Conservation (phyloP, 2,888 invertebrate genomes). For the Sminthurides aquaticus region DNA sequence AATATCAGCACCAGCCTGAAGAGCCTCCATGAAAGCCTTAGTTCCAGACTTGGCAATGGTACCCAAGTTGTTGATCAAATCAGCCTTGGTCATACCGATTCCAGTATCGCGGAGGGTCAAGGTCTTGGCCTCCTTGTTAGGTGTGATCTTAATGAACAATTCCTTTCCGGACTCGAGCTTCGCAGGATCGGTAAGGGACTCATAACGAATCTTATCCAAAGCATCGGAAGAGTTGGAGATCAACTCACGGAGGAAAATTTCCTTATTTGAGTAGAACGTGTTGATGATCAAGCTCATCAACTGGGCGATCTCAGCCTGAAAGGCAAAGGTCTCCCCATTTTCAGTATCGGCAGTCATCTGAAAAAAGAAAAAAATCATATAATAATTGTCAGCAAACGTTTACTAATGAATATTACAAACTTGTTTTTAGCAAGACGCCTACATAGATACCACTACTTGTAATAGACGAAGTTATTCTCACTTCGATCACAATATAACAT, state of each 20-base stretch:
- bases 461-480: too few relatives aligned
- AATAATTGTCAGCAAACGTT: too few relatives aligned
- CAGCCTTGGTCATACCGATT: conserved; percentile 99
- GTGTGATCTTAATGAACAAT: conserved; percentile 89
- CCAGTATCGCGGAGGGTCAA: conserved; percentile 90
- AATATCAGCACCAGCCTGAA: conserved; percentile 97
- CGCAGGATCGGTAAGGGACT: conserved; percentile 90
- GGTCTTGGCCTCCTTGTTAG: conserved; percentile 90
- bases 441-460: too few relatives aligned
- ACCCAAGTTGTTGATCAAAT: conserved; percentile 94
- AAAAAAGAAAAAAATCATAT: background rate
- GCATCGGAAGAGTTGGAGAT: conserved; percentile 97
- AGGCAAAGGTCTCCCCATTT: conserved; percentile 89
- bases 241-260: conserved; percentile 97
- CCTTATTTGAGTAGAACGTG: conserved; percentile 99
- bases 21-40: conserved; percentile 99
- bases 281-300: conserved; percentile 99
- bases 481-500: background rate
- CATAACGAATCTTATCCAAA: conserved; percentile 73
- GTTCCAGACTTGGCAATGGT: conserved; percentile 99
- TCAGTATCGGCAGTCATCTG: conserved; percentile 67
- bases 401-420: too few relatives aligned
- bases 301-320: conserved; percentile 99
- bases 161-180: conserved; percentile 91
- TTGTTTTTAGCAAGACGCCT: too few relatives aligned